Evolutionary conservation across 92 coral and sea anemone species (phyloP).

Genomic region (Zoanthus gigantus): DNA sequence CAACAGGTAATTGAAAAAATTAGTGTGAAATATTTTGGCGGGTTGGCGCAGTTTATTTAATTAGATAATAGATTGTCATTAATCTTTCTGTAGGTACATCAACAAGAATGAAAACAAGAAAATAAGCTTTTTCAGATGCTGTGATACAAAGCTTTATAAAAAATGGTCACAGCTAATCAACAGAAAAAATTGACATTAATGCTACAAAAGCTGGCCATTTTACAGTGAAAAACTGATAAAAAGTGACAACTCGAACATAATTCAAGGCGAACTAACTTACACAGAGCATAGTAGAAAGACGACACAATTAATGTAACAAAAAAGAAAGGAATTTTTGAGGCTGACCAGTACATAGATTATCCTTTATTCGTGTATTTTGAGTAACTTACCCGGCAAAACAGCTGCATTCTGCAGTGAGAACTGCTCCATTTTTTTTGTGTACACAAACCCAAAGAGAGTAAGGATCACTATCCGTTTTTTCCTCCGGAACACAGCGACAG

Average conservation of each 20-base stretch:
- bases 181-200: conserved; percentile 26
- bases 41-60: no score
- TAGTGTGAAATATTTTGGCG: conserved; percentile 8
- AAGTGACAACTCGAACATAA: no score
- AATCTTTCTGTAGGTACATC: conserved; percentile 14
- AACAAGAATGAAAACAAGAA: not conserved
- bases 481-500: not conserved
- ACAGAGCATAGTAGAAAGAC: no score
- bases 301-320: no score
- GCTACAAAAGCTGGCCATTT: no score
- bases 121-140: not conserved
- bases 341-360: no score
- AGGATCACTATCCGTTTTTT: not conserved
- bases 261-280: no score
- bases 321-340: no score
- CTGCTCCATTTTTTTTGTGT: not conserved
- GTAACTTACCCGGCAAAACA: not conserved
- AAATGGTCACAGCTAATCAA: conserved; percentile 56
- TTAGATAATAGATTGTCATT: no score
- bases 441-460: not conserved
- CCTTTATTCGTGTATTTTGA: no score
- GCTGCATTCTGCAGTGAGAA: not conserved
- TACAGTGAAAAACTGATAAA: no score
- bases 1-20: conserved; percentile 32
- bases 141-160: conserved; percentile 20